Evolutionary conservation across 1,140 invertebrate species (phyloP), one percentile per base, ranked within the genome.

Genomic region (Drosophila yakuba): DNA sequence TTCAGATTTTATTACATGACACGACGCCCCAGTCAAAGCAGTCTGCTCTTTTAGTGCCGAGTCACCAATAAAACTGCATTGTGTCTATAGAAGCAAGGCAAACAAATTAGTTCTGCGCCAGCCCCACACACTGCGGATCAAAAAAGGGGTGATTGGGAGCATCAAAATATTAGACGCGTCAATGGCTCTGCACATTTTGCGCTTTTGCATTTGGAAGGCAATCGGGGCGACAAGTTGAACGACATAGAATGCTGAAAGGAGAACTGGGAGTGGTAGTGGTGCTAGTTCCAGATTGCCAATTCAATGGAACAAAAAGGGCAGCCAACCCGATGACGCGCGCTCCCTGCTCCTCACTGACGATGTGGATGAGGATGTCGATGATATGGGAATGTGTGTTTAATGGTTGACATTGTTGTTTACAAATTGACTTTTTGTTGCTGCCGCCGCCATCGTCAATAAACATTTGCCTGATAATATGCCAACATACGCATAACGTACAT

Each of bases 121-220:
- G 39, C 57, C 52, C 35, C 63, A 55, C 62, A 56, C 17, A 52
- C 6, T 35, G 15, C 11, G 36, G 23, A 59, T 25, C 10, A 23
- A n/a, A 43, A 15, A 12, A 7, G 20, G 38, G 44, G 35, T 48
- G 38, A 8, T 35, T 68, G 25, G 54, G 48, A 62, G 45, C 71
- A 86, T 78, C 78, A 64, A 86, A 82, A 88, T 83, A 86, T 86
- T 88, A 83, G 83, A 74, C 68, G 64, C 78, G 82, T 81, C 81
- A 85, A 86, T 85, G 77, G 68, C 63, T 85, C 50, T 67, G 72
- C 74, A 74, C 77, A 85, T 74, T 78, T 63, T 64, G 66, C 74
- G 68, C 74, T 63, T 73, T 77, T 54, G 56, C 80, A 59, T 57
- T 74, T 56, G 25, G 62, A 48, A 54, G 69, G 51, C 58, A 73